Base-by-base conservation (phyloP, 2,888 invertebrate species). In the Meghimatium bilineatum region DNA sequence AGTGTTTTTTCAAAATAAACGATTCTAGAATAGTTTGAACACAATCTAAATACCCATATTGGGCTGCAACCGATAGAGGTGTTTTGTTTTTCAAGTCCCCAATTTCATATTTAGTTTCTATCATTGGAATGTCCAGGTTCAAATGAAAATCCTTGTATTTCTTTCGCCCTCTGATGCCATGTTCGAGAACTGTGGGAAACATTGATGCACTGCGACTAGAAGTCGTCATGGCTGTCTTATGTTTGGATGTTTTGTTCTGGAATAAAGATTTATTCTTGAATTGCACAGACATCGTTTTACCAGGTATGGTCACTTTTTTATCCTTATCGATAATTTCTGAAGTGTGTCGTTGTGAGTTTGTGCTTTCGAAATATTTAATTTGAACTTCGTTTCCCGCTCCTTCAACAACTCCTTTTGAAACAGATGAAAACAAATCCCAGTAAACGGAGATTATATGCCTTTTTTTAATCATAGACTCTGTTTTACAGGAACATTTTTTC, bases 121-220 rank as follows among this genome's bases (percentile, higher is more conserved):
- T 1, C 5, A 12, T 17, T 34, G 49, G 63, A 29, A 12, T 10
- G 8, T 76, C 76, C 34, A 69, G 1, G 0, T 26, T 69, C 23
- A 76, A 36, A 29, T 67, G 52, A 76, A 84, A 84, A 69, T 66
- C 67, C 29, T 84, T 84, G 66, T 80, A 80, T 34, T 84, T 84
- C 29, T 80, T 84, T 17, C 49, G 67, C 5, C 76, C 75, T 60
- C 84, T 80, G 23, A 84, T 60, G 0, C 84, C 80, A n/a, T 29
- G n/a, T n/a, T 83, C 83, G 17, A 83, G 38, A 10, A 77, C 36
- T 38, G 36, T 77, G 12, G 60, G 77, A 5, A 38, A n/a, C 17
- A 14, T 36, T 49, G 78, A 72, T 1, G 6, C 29, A 29, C n/a
- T 72, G 14, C 23, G 12, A 1, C 17, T 6, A 60, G 17, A 23